Evolutionary conservation across 2,888 invertebrate genomes (phyloP), one percentile per base, ranked within the genome.

Genomic region (Melolontha melolontha): DNA sequence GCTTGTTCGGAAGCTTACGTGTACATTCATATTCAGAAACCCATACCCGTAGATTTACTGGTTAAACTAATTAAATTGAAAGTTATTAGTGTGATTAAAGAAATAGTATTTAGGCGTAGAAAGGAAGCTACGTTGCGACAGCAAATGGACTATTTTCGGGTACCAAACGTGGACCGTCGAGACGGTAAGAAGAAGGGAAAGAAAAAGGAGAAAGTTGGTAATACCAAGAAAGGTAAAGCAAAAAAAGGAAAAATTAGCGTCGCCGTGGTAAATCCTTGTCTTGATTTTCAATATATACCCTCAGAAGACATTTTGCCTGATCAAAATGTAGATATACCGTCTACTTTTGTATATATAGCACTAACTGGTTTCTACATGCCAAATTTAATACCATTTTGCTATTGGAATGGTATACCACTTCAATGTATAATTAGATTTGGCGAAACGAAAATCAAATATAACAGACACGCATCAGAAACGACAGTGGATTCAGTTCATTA

Each of bases 41-140:
- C 40, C 2, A 62, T 69, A 39, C 69, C 69, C 12, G 44, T 54
- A 29, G 69, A 69, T 54, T 52, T 69, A 17, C 27, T 69, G 0
- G 52, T 57, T 41, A 66, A 66, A 62, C 16, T 69, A 10, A 54
- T 69, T 12, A 69, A 69, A 54, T 27, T 69, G 6, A 63, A 66
- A 66, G 22, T 66, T n/a, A 52, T 69, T 14, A 47, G 49, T 14
- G 12, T 34, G 1, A 59, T 69, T 14, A 64, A 50, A 52, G 47
- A 62, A 22, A 47, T 51, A 16, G 29, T 69, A 44, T 62, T 34
- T 62, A 29, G 62, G n/a, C 59, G 52, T 54, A 44, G 29, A 52
- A 51, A n/a, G n/a, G 51, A 51, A 62, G 42, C 16, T 29, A 47
- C 42, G 8, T 11, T 62, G 11, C 16, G 29, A 1, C 47, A 47